Evolutionary conservation across 2,797 vertebrate genomes (phyloP).

Genomic region (Melanotaenia parkinsoni): DNA sequence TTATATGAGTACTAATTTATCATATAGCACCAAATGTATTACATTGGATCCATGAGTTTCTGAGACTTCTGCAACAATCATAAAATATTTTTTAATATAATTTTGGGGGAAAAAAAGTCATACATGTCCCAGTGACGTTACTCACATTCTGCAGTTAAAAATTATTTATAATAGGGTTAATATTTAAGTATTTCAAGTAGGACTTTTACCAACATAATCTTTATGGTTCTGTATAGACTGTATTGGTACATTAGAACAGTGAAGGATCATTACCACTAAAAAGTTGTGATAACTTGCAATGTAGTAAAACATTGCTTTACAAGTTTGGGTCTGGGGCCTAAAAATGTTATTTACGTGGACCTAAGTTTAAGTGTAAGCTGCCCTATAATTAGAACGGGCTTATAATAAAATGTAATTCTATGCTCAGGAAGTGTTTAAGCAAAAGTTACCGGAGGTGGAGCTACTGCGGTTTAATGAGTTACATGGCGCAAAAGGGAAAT

Average conservation of each 20-base stretch:
- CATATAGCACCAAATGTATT: neutral
- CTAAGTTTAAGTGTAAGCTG: neutral
- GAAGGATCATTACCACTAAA: too few species aligned
- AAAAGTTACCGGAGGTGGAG: neutral
- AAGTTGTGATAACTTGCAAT: too few species aligned
- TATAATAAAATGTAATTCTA: slow-evolving; percentile 5
- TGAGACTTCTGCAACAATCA: neutral
- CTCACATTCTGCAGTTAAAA: too few species aligned
- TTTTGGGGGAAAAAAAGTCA: too few species aligned
- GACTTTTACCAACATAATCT: neutral
- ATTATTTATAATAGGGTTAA: too few species aligned
- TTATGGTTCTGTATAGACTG: neutral
- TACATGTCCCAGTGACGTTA: too few species aligned
- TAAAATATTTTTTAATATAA: too few species aligned
- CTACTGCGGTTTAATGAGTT: neutral
- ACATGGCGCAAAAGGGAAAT: neutral
- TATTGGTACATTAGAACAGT: neutral
- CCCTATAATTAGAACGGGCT: neutral
- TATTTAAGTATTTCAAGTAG: neutral
- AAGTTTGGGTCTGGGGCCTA: neutral
- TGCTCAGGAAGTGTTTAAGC: neutral
- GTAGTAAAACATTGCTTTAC: neutral
- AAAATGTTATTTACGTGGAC: neutral
- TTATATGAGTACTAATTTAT: neutral
- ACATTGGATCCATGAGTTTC: neutral